Percentiles rank a stretch among this genome's conserved stretches.
These are phyloP conservation scores for Salpingus planirostris DNA, from an alignment of 2,888 invertebrate genomes.

Conservation along the genomic window DNA sequence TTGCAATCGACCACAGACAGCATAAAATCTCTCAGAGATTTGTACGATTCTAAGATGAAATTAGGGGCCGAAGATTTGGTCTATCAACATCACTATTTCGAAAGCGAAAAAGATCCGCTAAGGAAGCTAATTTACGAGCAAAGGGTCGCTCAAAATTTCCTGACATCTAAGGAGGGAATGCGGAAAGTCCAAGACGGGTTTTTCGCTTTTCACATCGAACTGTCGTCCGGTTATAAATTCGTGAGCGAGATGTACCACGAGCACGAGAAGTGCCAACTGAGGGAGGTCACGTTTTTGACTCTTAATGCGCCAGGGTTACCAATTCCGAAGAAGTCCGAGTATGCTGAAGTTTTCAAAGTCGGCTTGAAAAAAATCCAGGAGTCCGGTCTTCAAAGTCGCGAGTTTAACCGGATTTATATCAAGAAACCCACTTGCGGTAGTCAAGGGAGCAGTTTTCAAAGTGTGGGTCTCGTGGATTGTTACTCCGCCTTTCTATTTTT, in stretches of 20 bases:
- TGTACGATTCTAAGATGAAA: conserved; percentile 50
- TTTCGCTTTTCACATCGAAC: conserved; percentile 61
- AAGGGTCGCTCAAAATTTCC: conserved; percentile 53
- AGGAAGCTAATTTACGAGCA: conserved; percentile 53
- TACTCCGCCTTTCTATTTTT: conserved; percentile 21
- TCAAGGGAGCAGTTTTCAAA: conserved; percentile 16
- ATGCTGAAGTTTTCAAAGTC: conserved; percentile 47
- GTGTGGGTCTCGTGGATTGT: conserved; percentile 21
- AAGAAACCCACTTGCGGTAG: conserved; percentile 18
- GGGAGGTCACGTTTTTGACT: conserved; percentile 51
- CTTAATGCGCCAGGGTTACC: conserved; percentile 48
- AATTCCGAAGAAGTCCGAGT: conserved; percentile 46
- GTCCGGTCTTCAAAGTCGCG: conserved; percentile 16
- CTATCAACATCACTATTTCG: conserved; percentile 50
- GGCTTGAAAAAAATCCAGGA: conserved; percentile 36
- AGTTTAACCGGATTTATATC: conserved; percentile 14
- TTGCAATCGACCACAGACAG: conserved; percentile 54
- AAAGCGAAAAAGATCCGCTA: conserved; percentile 54
- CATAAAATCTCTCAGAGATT: conserved; percentile 47
- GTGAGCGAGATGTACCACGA: conserved; percentile 59
- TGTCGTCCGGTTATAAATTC: conserved; percentile 56
- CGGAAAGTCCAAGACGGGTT: conserved; percentile 49
- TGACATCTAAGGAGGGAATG: conserved; percentile 53
- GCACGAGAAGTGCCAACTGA: conserved; percentile 61
- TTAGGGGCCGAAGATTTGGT: conserved; percentile 54